Evolutionary conservation across 2,797 vertebrate genomes (phyloP).

Genomic region (Ctenopoma multispine): DNA sequence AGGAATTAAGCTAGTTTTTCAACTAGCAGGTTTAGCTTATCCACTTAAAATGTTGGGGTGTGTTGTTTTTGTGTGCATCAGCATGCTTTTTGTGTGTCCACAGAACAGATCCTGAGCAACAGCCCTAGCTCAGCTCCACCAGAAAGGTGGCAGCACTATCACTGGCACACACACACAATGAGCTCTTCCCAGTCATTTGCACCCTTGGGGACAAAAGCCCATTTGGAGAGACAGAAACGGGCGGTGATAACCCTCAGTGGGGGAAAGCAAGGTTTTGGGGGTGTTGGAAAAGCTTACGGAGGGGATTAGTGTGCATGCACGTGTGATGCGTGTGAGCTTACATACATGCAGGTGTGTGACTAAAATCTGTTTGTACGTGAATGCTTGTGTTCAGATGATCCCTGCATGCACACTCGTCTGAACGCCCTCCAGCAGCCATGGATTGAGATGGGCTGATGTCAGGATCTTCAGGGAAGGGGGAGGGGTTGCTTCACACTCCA

Average conservation of each 20-base stretch:
- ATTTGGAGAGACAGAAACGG: slow-evolving; percentile 63
- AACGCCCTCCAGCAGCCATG: slow-evolving; percentile 68
- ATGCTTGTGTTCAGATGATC: slow-evolving; percentile 69
- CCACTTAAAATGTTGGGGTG: slow-evolving; percentile 27
- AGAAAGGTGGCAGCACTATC: slow-evolving; percentile 67
- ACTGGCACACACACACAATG: slow-evolving; percentile 59
- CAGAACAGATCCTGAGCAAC: slow-evolving; percentile 48
- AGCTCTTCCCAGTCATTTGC: slow-evolving; percentile 69
- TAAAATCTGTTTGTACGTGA: slow-evolving; percentile 71
- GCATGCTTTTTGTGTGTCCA: slow-evolving; percentile 47
- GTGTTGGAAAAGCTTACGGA: slow-evolving; percentile 59
- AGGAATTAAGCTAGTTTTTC: slow-evolving; percentile 13
- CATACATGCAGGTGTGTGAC: slow-evolving; percentile 79
- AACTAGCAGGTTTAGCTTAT: slow-evolving; percentile 33
- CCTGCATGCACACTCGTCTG: slow-evolving; percentile 70
- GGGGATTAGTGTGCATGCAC: slow-evolving; percentile 71
- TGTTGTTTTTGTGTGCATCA: slow-evolving; percentile 34
- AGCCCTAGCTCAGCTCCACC: slow-evolving; percentile 54
- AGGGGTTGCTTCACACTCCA: slow-evolving; percentile 62
- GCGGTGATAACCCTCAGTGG: slow-evolving; percentile 67
- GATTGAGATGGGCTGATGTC: slow-evolving; percentile 78
- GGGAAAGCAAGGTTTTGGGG: slow-evolving; percentile 62
- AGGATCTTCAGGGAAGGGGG: slow-evolving; percentile 67
- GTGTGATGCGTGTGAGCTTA: slow-evolving; percentile 62
- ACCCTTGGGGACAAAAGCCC: slow-evolving; percentile 70